Evolutionary conservation across 2,113 vertebrate genomes (phyloP).

Genomic region (Triplophysa rosa): DNA sequence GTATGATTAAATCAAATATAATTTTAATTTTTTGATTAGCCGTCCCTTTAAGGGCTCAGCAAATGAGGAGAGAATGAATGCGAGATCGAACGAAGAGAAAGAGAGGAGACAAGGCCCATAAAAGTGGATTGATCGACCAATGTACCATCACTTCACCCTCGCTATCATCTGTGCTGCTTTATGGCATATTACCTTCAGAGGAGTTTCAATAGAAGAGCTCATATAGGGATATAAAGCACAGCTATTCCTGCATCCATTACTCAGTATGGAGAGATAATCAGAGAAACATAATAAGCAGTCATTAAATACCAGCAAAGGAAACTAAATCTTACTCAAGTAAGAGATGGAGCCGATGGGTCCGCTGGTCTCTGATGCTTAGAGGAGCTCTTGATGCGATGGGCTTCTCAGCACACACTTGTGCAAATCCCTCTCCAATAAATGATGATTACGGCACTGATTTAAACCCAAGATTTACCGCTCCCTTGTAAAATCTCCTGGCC

Average conservation of each 20-base stretch:
- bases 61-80: neutral
- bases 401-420: constrained; percentile 20
- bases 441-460: constrained; percentile 24
- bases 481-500: constrained; percentile 11
- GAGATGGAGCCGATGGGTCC: constrained; percentile 22
- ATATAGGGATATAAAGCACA: constrained; percentile 23
- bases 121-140: constrained; percentile 26
- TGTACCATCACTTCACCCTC: constrained; percentile 23
- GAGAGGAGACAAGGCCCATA: constrained; percentile 17
- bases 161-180: constrained; percentile 32
- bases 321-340: constrained; percentile 27
- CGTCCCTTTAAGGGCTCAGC: too few relatives aligned
- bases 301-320: constrained; percentile 19
- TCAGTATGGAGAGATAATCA: constrained; percentile 44
- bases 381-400: constrained; percentile 6
- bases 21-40: too few relatives aligned
- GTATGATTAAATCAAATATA: too few relatives aligned
- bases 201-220: constrained; percentile 23
- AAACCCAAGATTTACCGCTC: constrained; percentile 21
- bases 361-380: neutral
- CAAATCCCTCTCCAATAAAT: constrained; percentile 37
- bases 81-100: constrained; percentile 18
- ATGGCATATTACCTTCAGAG: constrained; percentile 42
- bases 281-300: constrained; percentile 29
- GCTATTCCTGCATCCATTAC: constrained; percentile 13